These are phyloP conservation scores for Alethe diademata DNA, from an alignment of 2,113 vertebrate species.

Conservation along the genomic window DNA sequence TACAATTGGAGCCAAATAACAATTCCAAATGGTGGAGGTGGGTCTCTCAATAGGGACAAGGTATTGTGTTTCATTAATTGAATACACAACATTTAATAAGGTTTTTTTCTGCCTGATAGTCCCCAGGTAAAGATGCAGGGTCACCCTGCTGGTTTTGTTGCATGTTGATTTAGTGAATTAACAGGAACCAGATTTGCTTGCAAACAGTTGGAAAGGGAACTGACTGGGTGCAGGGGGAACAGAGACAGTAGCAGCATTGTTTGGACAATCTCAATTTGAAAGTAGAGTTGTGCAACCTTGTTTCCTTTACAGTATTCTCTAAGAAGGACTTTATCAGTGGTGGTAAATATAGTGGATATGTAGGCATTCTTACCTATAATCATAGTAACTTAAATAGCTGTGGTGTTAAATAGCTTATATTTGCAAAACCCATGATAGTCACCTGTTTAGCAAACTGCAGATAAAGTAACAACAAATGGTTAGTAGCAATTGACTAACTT, in stretches of 20 bases:
- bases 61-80: neutral
- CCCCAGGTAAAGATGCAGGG: neutral
- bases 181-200: constrained; percentile 3
- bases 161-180: neutral
- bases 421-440: neutral
- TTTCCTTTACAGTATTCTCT: neutral
- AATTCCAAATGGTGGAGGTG: neutral
- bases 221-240: rapidly evolving
- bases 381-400: neutral
- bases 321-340: neutral
- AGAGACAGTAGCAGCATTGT: neutral
- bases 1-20: neutral
- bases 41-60: neutral
- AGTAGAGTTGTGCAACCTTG: neutral
- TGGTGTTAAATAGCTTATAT: neutral
- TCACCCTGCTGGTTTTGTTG: neutral
- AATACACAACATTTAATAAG: neutral
- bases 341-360: neutral
- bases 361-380: neutral
- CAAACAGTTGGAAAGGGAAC: neutral
- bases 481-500: neutral
- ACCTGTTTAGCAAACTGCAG: neutral
- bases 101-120: neutral
- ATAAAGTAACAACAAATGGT: neutral
- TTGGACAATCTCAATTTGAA: neutral